Base-by-base conservation (phyloP, 2,113 vertebrate genomes). In the Ornithorhynchus anatinus region DNA sequence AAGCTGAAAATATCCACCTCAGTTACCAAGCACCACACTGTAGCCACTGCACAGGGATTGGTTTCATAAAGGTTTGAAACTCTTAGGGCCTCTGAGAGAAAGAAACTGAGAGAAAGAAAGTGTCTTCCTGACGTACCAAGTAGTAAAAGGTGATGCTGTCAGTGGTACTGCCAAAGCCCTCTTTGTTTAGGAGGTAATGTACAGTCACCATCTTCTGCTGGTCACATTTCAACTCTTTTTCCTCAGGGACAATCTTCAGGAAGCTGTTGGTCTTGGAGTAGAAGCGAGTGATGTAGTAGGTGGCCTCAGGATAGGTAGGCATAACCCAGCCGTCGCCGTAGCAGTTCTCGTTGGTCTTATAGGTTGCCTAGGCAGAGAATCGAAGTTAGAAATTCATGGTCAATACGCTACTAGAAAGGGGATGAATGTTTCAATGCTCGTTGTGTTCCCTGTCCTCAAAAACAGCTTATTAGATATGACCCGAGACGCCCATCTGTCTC, bases 251-350 rank as follows among this genome's bases (percentile, higher is more conserved):
- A 65, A 89, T 83, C 45, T 85, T 88, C 27, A 91, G 50, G 79
- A 91, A 92, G 27, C 90, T 91, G 8, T 10, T 72, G 1, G 84
- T 87, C 77, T 70, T 80, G 25, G 91, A 91, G 63, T 90, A 92
- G 59, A 91, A 89, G 6, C 81, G 64, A 8, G 56, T 61, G 23
- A 87, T 3, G 0, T 63, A 80, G 37, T 83, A 1, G 29, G 57
- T 69, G 0, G 63, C 58, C 1, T 78, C 48, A 0, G 85, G 85
- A 31, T 89, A 90, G 6, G 39, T 37, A 15, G 85, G 80, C n/a
- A 87, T 68, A 48, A 85, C 48, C 89, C 90, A 92, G 2, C 89
- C 85, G 20, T 54, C 51, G 15, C 29, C 68, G 36, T 88, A 58
- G 51, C 91, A 92, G 22, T 86, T 76, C 6, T 90, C 77, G 22